These are phyloP conservation scores for Bradypus variegatus DNA, from an alignment of 2,797 vertebrate genomes.

Conservation along the genomic window DNA sequence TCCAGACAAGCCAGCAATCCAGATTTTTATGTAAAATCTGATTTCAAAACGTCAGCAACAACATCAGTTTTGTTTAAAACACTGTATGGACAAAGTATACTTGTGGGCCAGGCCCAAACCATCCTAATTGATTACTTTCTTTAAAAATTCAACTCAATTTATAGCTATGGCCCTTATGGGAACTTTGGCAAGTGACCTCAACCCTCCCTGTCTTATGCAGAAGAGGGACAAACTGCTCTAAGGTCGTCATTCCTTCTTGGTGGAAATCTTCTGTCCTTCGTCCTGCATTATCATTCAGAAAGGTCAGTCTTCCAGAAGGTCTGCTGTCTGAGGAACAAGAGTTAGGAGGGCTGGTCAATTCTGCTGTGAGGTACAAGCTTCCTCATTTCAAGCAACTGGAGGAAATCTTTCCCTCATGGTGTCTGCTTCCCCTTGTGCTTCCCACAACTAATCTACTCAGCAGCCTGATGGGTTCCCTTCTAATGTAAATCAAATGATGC, in stretches of 20 bases:
- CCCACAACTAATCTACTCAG: neutral
- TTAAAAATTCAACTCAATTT: neutral
- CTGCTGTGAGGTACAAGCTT: neutral
- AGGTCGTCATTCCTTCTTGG: accelerated
- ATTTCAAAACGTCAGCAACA: neutral
- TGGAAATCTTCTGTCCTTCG: neutral
- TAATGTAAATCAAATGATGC: neutral
- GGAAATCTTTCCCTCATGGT: neutral
- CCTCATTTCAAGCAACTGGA: neutral
- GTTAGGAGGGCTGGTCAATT: neutral
- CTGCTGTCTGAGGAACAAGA: neutral
- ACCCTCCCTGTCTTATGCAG: accelerated
- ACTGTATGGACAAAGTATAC: neutral
- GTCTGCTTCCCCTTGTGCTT: accelerated
- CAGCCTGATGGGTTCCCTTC: neutral
- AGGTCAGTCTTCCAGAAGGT: neutral
- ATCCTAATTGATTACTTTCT: neutral
- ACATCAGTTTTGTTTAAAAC: neutral
- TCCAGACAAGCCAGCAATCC: neutral
- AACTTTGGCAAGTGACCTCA: neutral
- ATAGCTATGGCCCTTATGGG: neutral
- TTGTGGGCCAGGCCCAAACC: neutral
- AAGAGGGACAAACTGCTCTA: neutral
- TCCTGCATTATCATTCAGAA: neutral
- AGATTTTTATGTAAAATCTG: neutral